A percentile compares a stretch with the other conserved stretches of the same genome.
phyloP scores from a whole-genome alignment of 2,797 vertebrate genomes.

The Telmatherina bonti region DNA sequence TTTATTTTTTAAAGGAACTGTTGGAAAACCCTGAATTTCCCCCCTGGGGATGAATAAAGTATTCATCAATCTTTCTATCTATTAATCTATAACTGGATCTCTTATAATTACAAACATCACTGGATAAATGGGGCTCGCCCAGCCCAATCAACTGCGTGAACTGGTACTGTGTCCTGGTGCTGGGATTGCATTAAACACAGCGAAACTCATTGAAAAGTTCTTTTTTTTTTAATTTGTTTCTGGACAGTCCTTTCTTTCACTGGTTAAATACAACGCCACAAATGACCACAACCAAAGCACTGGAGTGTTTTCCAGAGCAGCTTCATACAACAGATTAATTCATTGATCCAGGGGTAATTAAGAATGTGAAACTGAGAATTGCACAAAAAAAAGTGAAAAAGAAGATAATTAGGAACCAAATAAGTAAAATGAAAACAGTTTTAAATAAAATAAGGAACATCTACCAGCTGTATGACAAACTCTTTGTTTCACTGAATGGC shows the following conservation, averaged over 20 bases:
- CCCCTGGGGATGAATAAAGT: no score
- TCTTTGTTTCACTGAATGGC: slow-evolving; percentile 22
- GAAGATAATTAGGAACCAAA: slow-evolving; percentile 28
- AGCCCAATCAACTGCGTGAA: no score
- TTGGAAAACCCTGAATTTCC: no score
- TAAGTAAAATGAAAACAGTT: background rate
- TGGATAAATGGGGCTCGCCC: no score
- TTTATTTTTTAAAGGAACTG: no score
- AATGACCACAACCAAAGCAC: slow-evolving; percentile 48
- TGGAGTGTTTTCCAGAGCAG: slow-evolving; percentile 37
- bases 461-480: slow-evolving; percentile 12
- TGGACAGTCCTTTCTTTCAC: slow-evolving; percentile 55
- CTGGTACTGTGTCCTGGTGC: no score
- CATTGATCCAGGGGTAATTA: slow-evolving; percentile 28
- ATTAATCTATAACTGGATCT: no score
- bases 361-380: slow-evolving; percentile 23
- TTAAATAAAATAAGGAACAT: background rate
- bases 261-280: slow-evolving; percentile 70
- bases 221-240: slow-evolving; percentile 74
- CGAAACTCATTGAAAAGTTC: slow-evolving; percentile 49
- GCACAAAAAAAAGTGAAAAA: slow-evolving; percentile 28
- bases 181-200: no score
- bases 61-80: no score
- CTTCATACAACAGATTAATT: slow-evolving; percentile 45
- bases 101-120: no score